Evolutionary conservation across 2,113 vertebrate species (phyloP).

Genomic region (Rhinolophus sinicus): DNA sequence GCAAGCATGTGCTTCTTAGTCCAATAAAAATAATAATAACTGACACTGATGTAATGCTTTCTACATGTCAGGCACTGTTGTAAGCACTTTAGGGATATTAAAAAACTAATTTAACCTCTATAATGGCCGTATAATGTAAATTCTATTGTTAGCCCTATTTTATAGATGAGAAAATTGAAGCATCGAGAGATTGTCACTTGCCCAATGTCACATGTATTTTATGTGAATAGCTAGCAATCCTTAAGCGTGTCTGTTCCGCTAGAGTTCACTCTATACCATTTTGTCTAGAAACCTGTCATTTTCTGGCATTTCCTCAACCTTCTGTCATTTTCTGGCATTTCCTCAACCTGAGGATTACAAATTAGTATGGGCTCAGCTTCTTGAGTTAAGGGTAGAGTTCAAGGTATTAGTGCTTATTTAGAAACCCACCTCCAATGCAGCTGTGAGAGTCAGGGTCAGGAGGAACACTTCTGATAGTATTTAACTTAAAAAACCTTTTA

Average conservation of each 20-base stretch:
- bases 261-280: background rate
- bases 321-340: background rate
- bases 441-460: background rate
- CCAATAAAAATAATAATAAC: background rate
- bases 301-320: background rate
- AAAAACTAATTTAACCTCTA: background rate
- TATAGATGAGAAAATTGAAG: constrained; percentile 14
- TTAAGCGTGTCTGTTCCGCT: background rate
- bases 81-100: background rate
- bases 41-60: background rate
- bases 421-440: background rate
- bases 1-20: background rate
- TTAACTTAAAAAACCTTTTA: background rate
- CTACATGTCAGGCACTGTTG: background rate
- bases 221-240: background rate
- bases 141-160: background rate
- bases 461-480: background rate
- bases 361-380: background rate
- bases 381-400: background rate
- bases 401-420: background rate
- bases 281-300: background rate
- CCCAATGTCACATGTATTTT: background rate
- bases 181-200: background rate
- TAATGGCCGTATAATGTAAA: background rate
- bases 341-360: background rate